phyloP scores from a whole-genome alignment of 2,888 invertebrate species.

The Dasypogon diadema region DNA sequence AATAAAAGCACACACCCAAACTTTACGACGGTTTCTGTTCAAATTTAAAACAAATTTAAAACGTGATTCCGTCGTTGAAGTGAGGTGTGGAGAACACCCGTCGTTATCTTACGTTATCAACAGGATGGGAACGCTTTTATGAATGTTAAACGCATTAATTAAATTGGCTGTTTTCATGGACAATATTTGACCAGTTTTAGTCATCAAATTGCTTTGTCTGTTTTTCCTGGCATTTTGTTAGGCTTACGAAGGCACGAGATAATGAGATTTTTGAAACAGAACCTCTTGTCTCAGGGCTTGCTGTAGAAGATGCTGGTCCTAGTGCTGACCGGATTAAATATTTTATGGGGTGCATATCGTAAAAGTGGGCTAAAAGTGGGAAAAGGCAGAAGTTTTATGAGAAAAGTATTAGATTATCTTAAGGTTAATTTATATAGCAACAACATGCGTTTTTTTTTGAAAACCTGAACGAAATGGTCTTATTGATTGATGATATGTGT shows the following conservation, averaged over 20 bases:
- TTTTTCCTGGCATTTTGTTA: constrained; percentile 11
- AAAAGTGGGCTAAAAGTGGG: neutral
- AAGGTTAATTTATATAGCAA: no score
- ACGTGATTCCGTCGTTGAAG: neutral
- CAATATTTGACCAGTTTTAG: constrained; percentile 21
- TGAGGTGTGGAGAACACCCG: neutral
- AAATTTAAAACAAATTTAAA: neutral
- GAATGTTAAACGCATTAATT: constrained; percentile 10
- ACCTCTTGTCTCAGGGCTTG: neutral
- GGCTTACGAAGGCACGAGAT: neutral
- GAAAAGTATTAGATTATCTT: no score
- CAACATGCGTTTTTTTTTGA: no score
- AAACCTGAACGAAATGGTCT: no score
- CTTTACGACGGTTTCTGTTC: neutral
- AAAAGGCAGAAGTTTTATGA: neutral
- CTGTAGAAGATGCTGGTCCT: neutral
- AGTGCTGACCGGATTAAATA: neutral
- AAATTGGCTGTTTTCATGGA: constrained; percentile 16
- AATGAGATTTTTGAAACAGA: constrained; percentile 16
- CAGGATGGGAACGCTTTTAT: constrained; percentile 12
- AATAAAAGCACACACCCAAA: neutral
- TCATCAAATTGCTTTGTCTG: constrained; percentile 9
- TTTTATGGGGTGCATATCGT: neutral
- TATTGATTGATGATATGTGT: no score
- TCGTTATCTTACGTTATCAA: neutral